Evolutionary conservation across 2,113 vertebrate genomes (phyloP).

Genomic region (Cebus imitator): DNA sequence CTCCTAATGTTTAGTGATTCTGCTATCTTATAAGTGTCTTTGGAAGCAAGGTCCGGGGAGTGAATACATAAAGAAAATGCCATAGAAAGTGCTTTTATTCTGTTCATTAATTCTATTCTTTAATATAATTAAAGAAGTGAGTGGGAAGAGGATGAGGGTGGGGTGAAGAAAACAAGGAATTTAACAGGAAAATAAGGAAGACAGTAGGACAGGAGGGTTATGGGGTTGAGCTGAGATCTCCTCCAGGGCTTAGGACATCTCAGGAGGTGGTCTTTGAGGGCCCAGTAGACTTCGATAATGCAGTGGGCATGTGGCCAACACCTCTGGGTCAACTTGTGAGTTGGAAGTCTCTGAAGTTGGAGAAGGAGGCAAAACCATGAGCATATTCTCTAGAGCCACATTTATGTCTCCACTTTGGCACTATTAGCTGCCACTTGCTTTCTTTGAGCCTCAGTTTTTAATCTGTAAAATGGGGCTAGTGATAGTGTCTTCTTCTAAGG

Average conservation of each 20-base stretch:
- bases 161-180: neutral
- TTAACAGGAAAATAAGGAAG: neutral
- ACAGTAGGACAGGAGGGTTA: too few species aligned
- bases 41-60: neutral
- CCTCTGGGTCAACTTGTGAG: neutral
- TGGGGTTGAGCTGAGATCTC: neutral
- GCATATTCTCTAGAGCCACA: neutral
- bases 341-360: neutral
- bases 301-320: neutral
- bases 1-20: neutral
- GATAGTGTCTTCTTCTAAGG: rapidly evolving
- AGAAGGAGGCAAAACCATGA: neutral
- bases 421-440: neutral
- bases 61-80: neutral
- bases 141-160: neutral
- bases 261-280: neutral
- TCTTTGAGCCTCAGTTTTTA: neutral
- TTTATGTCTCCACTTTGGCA: neutral
- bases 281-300: neutral
- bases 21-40: neutral
- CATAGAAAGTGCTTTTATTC: neutral
- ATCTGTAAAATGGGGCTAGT: neutral
- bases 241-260: neutral
- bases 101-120: too few species aligned
- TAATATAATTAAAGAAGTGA: neutral